A percentile compares a stretch with the other conserved stretches of the same genome.
Conservation (phyloP, 2,888 invertebrate genomes). For the Dioctria linearis region DNA sequence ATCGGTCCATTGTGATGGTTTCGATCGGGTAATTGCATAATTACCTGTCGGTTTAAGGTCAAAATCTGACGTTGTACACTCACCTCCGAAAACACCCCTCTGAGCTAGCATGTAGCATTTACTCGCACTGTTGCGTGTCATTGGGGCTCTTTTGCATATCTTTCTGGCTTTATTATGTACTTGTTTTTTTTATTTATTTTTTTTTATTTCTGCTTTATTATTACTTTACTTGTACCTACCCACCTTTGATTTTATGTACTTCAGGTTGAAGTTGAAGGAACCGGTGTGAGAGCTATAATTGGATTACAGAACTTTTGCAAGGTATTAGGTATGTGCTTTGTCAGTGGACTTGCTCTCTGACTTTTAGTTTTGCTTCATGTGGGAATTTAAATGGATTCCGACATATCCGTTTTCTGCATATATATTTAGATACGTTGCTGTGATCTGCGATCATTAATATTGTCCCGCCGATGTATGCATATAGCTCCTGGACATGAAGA, state of each 20-base stretch:
- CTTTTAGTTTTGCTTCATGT: constrained; percentile 39
- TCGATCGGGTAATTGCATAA: constrained; percentile 30
- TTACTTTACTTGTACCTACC: not conserved
- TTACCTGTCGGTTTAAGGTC: not conserved
- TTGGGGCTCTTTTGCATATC: constrained; percentile 4
- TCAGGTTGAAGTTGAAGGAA: constrained; percentile 8
- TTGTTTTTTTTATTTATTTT: no score
- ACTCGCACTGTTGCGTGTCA: constrained; percentile 17
- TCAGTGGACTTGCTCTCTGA: constrained; percentile 38
- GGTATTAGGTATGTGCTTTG: constrained; percentile 6
- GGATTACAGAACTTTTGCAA: constrained; percentile 26
- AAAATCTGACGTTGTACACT: not conserved
- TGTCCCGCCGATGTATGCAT: not conserved
- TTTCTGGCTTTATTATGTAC: not conserved
- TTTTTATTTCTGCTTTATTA: not conserved
- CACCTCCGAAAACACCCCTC: constrained; percentile 3
- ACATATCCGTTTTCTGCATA: not conserved
- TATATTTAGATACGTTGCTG: not conserved
- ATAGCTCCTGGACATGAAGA: not conserved
- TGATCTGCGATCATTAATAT: not conserved
- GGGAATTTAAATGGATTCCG: constrained; percentile 42
- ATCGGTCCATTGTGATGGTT: constrained; percentile 25
- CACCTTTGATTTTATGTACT: not conserved
- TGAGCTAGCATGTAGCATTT: not conserved
- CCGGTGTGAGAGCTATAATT: constrained; percentile 36